These are phyloP conservation scores for Puffinus mauretanicus DNA, from an alignment of 2,113 vertebrate species.

Conservation along the genomic window DNA sequence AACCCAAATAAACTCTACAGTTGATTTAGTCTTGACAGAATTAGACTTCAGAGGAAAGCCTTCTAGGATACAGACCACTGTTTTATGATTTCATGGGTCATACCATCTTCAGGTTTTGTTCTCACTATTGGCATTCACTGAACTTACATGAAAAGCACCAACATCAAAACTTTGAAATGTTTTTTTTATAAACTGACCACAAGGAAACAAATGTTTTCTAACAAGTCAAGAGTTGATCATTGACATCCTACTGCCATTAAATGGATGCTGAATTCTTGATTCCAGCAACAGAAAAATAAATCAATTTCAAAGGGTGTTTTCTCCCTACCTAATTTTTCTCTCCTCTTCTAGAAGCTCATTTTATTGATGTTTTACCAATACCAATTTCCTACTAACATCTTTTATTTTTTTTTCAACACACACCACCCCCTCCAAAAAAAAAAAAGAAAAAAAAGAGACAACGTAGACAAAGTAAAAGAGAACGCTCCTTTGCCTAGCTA, in stretches of 20 bases:
- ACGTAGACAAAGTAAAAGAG: not conserved
- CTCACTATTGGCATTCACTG: not conserved
- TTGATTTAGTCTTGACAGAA: not conserved
- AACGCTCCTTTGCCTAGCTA: not conserved
- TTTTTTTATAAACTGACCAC: not conserved
- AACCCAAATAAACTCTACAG: not conserved
- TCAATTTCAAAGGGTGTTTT: not conserved
- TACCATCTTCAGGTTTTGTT: not conserved
- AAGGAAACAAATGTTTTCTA: not conserved
- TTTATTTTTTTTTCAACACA: not conserved
- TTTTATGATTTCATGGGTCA: not conserved
- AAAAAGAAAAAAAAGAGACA: not conserved
- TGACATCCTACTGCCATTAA: not conserved
- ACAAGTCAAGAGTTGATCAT: not conserved
- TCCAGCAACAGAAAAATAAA: not conserved
- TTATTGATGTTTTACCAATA: not conserved
- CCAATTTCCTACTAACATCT: not conserved
- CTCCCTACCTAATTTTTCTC: not conserved
- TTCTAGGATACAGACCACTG: not conserved
- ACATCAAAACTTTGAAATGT: not conserved
- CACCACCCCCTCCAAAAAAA: too few relatives aligned
- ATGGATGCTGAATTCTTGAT: not conserved
- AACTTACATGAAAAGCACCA: not conserved
- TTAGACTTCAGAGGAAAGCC: not conserved
- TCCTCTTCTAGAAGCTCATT: not conserved